Evolutionary conservation across 53 echinoderm and acorn worm species (phyloP), one percentile per base, ranked within the genome.

Genomic region (Zoroaster sp.): DNA sequence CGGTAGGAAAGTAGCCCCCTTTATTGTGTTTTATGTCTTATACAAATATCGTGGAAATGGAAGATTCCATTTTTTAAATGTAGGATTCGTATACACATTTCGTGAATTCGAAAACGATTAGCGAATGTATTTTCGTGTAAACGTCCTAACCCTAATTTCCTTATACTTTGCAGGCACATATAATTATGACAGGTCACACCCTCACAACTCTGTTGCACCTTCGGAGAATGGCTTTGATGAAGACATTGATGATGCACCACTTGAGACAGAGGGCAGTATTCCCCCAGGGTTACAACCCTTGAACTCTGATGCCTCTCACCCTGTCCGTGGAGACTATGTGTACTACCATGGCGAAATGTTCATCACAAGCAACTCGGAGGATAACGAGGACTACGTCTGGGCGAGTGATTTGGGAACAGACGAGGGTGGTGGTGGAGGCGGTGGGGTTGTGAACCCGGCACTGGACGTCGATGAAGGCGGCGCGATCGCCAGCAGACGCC

Each of bases 271-370:
- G 13, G 41, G 38, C 63, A 34, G 55, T 25, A 74, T 73, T 28
- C 35, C 69, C 1, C 72, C 72, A 32, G 73, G 71, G 41, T 6
- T 89, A 72, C 38, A 32, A 76, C 88, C 88, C 0, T 32, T 66
- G 23, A 69, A 77, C 35, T 18, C 40, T 15, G 90, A 80, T 32
- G 8, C 17, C 45, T 4, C 81, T 13, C 92, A 43, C 5, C 77
- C 70, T 4, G 90, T 85, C 0, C 83, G 91, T 18, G 96, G 96
- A 35, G 94, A 96, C 76, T 96, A 96, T 67, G 94, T 96, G 38
- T 96, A 96, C 75, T 96, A 96, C 87, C 94, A 94, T 72, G 96
- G 96, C 65, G 82, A 90, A 54, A 94, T 94, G 96, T 89, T 96
- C 40, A 91, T 81, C 40, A 89, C 95, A 9, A 75, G 91, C 69